Percentiles rank a stretch among this genome's conserved stretches.
These are phyloP conservation scores for Microcebus ravelobensis DNA, from an alignment of 2,113 vertebrate genomes.

Conservation along the genomic window DNA sequence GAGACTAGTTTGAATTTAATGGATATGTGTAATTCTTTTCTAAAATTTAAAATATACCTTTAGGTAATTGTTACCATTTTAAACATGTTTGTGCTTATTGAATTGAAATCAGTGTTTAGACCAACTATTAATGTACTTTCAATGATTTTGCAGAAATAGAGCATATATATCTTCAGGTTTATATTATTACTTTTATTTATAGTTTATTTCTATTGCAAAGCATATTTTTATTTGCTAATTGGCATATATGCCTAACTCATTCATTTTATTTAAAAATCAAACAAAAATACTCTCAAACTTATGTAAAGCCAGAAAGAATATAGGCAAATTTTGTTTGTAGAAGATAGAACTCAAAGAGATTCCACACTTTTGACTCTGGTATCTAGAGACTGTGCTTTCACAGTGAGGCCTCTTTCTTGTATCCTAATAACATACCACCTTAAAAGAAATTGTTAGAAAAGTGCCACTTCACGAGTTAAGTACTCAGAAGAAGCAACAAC, in stretches of 20 bases:
- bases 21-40: neutral
- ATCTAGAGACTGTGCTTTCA: neutral
- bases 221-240: neutral
- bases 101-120: neutral
- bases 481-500: neutral
- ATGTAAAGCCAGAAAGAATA: neutral
- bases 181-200: neutral
- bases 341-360: neutral
- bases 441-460: neutral
- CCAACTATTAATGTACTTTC: neutral
- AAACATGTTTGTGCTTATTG: neutral
- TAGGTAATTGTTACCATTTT: neutral
- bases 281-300: neutral
- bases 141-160: neutral
- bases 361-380: neutral
- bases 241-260: neutral
- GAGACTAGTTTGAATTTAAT: neutral
- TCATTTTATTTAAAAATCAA: neutral
- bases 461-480: too few relatives aligned
- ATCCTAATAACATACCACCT: neutral
- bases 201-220: neutral
- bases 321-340: neutral
- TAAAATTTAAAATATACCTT: conserved; percentile 24
- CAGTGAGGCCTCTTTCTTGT: neutral
- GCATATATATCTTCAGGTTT: neutral